Evolutionary conservation across 2,113 vertebrate genomes (phyloP), one percentile per base, ranked within the genome.

Genomic region (Melospiza georgiana): DNA sequence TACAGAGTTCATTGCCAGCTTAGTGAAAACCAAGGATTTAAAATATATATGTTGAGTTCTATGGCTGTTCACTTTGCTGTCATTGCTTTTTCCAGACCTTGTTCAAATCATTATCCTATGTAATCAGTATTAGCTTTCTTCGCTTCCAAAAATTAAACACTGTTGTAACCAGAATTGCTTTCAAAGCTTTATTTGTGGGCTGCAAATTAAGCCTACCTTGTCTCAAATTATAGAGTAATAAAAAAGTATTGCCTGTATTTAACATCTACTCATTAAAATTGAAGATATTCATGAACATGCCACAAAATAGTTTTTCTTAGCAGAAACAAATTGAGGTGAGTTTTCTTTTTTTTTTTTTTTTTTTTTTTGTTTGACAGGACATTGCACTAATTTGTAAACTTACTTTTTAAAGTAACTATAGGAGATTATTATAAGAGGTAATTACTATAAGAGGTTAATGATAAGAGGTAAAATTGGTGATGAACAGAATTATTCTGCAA

Each of bases 61-160:
- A 0, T 23, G 19, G 66, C 62, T 0, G 0, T 37, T 69, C 46
- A 14, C 3, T 7, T 46, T 55, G 33, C 39, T 46, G 35, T 58
- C 48, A 39, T 27, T 82, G 25, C 33, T 71, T 17, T 71, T 74
- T 66, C 61, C 57, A 78, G 39, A 78, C 12, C 13, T 51, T 10
- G 41, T 81, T 30, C 4, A n/a, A 68, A 69, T 37, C 7, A 28
- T 90, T 86, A 17, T 41, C 27, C 30, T 51, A 8, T 35, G 19
- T 63, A 39, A 23, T 68, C 17, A 52, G 24, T 39, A 9, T 67
- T 78, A 61, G 46, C 35, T 68, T 94, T 89, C 33, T 87, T 89
- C 62, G 12, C n/a, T 78, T 41, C 12, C 44, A 72, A 35, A 75
- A 75, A 28, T 48, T 25, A 27, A 80, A 51, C 39, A 27, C 6